Evolutionary conservation across 2,888 invertebrate genomes (phyloP).

Genomic region (Elysia crispata): DNA sequence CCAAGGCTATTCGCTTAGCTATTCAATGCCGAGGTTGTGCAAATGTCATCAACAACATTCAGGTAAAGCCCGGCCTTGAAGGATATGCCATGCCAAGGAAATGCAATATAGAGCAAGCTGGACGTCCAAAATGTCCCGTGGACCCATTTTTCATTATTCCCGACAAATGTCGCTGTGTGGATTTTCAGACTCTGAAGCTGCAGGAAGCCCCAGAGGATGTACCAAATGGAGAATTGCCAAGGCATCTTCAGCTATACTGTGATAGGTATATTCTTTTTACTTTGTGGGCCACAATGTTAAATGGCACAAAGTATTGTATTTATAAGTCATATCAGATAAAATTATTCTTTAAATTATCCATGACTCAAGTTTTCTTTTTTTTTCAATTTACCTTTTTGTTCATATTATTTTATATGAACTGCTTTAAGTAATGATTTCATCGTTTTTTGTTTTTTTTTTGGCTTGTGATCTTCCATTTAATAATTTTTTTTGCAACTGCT

Average conservation of each 20-base stretch:
- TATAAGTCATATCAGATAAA: no score
- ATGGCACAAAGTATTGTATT: no score
- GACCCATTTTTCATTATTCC: slow-evolving; percentile 99
- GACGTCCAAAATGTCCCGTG: slow-evolving; percentile 93
- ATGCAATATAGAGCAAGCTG: slow-evolving; percentile 95
- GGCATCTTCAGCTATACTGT: slow-evolving; percentile 95
- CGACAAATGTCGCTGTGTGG: slow-evolving; percentile 97
- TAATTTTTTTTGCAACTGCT: no score
- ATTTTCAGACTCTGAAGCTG: slow-evolving; percentile 97
- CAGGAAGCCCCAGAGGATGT: slow-evolving; percentile 97
- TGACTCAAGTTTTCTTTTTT: no score
- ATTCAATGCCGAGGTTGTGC: slow-evolving; percentile 97
- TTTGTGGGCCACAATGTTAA: not conserved
- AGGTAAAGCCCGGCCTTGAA: slow-evolving; percentile 95
- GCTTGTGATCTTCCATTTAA: no score
- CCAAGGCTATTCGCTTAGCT: slow-evolving; percentile 96
- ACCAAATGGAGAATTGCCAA: slow-evolving; percentile 98
- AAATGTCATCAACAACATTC: slow-evolving; percentile 91
- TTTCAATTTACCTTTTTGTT: no score
- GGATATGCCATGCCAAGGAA: slow-evolving; percentile 96
- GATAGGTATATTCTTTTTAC: slow-evolving; percentile 83
- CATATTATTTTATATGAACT: no score
- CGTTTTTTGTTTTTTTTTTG: no score
- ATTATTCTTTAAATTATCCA: no score
- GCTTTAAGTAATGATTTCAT: no score